These are phyloP conservation scores for Aramus guarauna DNA, from an alignment of 2,113 vertebrate species.

Conservation along the genomic window DNA sequence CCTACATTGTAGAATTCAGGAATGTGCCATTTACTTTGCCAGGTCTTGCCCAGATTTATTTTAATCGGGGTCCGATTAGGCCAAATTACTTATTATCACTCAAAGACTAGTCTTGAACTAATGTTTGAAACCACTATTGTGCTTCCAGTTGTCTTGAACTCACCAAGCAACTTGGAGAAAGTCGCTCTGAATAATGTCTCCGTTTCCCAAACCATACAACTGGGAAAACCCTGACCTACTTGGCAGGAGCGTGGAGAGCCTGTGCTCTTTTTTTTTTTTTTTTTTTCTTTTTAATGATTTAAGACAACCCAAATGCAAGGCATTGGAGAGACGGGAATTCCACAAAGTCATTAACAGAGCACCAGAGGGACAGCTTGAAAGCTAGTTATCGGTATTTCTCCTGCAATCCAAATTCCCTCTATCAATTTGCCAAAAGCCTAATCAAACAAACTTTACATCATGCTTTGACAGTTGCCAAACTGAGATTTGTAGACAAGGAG, in stretches of 20 bases:
- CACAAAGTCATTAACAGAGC: not conserved
- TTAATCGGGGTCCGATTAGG: accelerated
- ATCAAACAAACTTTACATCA: accelerated
- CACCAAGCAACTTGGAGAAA: not conserved
- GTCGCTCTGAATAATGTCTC: not conserved
- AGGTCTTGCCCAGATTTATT: not conserved
- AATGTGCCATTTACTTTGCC: accelerated
- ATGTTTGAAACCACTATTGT: not conserved
- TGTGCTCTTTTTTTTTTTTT: not conserved
- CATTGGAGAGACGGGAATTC: not conserved
- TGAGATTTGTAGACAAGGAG: not conserved
- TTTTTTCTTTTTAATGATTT: slow-evolving; percentile 1
- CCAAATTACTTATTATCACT: not conserved
- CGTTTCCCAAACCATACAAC: not conserved
- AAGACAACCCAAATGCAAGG: not conserved
- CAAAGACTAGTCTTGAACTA: not conserved
- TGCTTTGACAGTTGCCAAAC: not conserved
- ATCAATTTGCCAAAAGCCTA: not conserved
- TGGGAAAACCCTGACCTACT: slow-evolving; percentile 45
- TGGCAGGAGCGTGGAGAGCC: not conserved
- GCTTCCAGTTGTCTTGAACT: not conserved
- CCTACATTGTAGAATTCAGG: not conserved
- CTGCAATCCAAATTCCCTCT: not conserved
- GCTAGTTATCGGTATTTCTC: accelerated
- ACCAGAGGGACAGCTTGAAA: not conserved